These are phyloP conservation scores for Lasioglossum oenotherae DNA, from an alignment of 2,888 invertebrate genomes.

Conservation along the genomic window DNA sequence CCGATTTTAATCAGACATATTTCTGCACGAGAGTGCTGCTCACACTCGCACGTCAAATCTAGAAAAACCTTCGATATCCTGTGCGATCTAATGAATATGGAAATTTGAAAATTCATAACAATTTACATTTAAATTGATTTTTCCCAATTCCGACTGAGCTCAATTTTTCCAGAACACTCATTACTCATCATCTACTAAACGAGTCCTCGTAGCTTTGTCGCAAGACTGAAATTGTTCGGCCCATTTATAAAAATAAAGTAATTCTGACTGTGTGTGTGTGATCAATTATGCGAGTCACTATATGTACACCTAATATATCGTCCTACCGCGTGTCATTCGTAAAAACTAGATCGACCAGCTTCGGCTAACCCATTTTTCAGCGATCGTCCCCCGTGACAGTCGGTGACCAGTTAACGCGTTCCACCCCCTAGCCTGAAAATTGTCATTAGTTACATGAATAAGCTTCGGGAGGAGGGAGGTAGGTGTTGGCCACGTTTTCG, in stretches of 20 bases:
- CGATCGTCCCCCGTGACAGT: not conserved
- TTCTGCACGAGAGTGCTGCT: not conserved
- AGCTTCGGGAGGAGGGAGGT: not conserved
- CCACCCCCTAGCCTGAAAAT: not conserved
- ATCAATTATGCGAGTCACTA: not conserved
- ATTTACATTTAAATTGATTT: too few species aligned
- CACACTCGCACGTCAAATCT: not conserved
- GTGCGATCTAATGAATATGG: not conserved
- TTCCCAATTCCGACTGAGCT: too few species aligned
- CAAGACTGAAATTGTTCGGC: not conserved
- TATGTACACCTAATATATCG: not conserved
- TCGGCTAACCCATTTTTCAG: not conserved
- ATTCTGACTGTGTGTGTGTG: not conserved
- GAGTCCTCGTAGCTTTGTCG: not conserved
- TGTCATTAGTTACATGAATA: conserved; percentile 10
- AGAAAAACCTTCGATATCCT: not conserved
- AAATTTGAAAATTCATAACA: not conserved
- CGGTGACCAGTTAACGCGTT: not conserved
- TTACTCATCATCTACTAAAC: too few species aligned
- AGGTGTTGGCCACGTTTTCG: not conserved
- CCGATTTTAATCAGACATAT: not conserved
- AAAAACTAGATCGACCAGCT: not conserved
- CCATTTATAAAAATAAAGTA: not conserved
- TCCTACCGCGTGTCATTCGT: not conserved
- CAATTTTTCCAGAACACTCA: too few species aligned